Conservation (phyloP, 2,797 vertebrate species). For the Thaleichthys pacificus region DNA sequence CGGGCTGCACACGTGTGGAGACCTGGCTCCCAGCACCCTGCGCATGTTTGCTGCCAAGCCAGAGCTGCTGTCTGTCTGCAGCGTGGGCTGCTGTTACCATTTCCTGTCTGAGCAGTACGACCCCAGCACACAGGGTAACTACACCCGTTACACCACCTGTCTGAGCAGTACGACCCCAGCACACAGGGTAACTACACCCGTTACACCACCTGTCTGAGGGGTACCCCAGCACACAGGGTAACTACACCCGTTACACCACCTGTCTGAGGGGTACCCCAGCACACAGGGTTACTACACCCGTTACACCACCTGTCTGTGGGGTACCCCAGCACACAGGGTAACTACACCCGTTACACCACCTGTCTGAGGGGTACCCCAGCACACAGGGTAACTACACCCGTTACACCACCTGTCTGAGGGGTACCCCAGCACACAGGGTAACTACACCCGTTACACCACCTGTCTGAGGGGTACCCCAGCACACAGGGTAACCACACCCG, state of each 20-base stretch:
- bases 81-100: constrained; percentile 97
- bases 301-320: constrained; percentile 2
- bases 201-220: constrained; percentile 69
- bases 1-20: constrained; percentile 95
- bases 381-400: constrained; percentile 68
- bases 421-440: too few relatives aligned
- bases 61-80: constrained; percentile 91
- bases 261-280: constrained; percentile 73
- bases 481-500: constrained; percentile 71
- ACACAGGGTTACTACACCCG: constrained; percentile 68
- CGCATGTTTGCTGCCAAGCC: constrained; percentile 86
- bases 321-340: too few relatives aligned
- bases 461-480: constrained; percentile 73
- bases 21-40: constrained; percentile 84
- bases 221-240: constrained; percentile 75
- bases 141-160: constrained; percentile 72
- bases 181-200: constrained; percentile 78
- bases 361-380: too few relatives aligned
- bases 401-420: too few relatives aligned
- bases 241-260: constrained; percentile 67
- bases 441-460: constrained; percentile 67
- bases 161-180: too few relatives aligned
- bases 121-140: constrained; percentile 71
- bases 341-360: too few relatives aligned
- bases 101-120: constrained; percentile 77